Percentiles rank a stretch among this genome's conserved stretches.
These are phyloP conservation scores for Sinocyclocheilus anshuiensis DNA, from an alignment of 2,113 vertebrate genomes.

Conservation along the genomic window DNA sequence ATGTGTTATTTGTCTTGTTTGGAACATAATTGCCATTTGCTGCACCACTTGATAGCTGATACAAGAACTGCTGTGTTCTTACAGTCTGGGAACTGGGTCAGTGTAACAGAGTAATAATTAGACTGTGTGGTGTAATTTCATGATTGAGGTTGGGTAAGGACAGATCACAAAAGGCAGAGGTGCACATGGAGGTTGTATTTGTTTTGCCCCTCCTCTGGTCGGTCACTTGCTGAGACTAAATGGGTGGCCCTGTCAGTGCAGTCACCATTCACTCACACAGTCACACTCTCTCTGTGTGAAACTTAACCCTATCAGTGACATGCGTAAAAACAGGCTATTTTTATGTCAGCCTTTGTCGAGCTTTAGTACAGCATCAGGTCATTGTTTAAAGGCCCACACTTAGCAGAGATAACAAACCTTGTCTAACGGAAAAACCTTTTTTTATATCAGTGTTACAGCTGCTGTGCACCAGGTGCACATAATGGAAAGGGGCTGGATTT, in stretches of 20 bases:
- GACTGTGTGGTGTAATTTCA: not conserved
- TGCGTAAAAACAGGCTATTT: slow-evolving; percentile 48
- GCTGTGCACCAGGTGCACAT: slow-evolving; percentile 1
- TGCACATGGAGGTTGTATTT: slow-evolving; percentile 50
- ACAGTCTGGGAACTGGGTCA: not conserved
- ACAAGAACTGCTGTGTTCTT: not conserved
- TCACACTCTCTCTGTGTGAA: slow-evolving; percentile 21
- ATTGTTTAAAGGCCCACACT: slow-evolving; percentile 43
- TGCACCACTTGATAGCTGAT: not conserved
- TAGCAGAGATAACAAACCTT: slow-evolving; percentile 40
- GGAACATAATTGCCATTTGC: not conserved
- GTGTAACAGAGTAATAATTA: not conserved
- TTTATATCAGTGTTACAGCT: slow-evolving; percentile 16
- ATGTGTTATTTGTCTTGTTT: not conserved
- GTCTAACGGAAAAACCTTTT: slow-evolving; percentile 1
- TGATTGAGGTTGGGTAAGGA: slow-evolving; percentile 28
- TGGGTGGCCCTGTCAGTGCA: slow-evolving; percentile 58
- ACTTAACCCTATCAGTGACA: slow-evolving; percentile 48
- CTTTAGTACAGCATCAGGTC: slow-evolving; percentile 47
- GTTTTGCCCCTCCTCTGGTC: slow-evolving; percentile 40
- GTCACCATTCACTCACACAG: slow-evolving; percentile 46
- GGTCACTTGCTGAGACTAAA: slow-evolving; percentile 50
- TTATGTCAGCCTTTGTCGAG: slow-evolving; percentile 45
- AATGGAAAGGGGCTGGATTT: not conserved
- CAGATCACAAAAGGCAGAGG: slow-evolving; percentile 31